A percentile compares a stretch with the other conserved stretches of the same genome.
These are phyloP conservation scores for Syndactyla subalaris DNA, from an alignment of 2,797 vertebrate genomes.

Conservation along the genomic window DNA sequence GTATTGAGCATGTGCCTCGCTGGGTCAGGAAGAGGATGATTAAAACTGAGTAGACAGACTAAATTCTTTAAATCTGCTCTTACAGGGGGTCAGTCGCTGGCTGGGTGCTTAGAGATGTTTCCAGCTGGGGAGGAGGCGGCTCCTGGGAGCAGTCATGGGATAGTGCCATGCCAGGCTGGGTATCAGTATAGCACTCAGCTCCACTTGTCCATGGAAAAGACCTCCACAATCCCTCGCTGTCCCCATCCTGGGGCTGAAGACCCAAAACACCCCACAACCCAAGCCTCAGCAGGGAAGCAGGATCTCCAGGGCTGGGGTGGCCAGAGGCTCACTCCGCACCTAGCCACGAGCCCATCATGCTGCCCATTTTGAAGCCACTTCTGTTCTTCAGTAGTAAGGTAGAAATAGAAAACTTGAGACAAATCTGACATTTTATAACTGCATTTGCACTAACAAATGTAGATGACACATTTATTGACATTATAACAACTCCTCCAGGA, in stretches of 20 bases:
- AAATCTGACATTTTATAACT: conserved; percentile 32
- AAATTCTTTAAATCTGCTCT: background rate
- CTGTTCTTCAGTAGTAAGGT: background rate
- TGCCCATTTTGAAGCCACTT: background rate
- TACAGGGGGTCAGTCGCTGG: accelerated
- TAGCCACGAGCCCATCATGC: accelerated
- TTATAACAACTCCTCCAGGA: conserved; percentile 70
- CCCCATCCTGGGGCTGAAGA: background rate
- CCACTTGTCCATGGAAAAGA: background rate
- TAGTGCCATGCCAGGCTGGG: background rate
- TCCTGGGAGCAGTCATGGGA: background rate
- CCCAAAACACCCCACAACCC: background rate
- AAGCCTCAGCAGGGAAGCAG: background rate
- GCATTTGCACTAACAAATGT: conserved; percentile 59
- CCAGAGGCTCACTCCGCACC: background rate
- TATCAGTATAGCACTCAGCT: background rate
- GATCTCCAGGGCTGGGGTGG: background rate
- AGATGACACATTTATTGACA: conserved; percentile 55
- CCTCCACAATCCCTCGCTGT: accelerated
- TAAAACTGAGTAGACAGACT: background rate
- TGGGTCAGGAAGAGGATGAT: background rate
- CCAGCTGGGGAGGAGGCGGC: background rate
- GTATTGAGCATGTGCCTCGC: background rate
- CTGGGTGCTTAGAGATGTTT: background rate
- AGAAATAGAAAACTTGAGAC: conserved; percentile 8